These are phyloP conservation scores for Entelurus aequoreus DNA, from an alignment of 2,113 vertebrate species.

Conservation along the genomic window DNA sequence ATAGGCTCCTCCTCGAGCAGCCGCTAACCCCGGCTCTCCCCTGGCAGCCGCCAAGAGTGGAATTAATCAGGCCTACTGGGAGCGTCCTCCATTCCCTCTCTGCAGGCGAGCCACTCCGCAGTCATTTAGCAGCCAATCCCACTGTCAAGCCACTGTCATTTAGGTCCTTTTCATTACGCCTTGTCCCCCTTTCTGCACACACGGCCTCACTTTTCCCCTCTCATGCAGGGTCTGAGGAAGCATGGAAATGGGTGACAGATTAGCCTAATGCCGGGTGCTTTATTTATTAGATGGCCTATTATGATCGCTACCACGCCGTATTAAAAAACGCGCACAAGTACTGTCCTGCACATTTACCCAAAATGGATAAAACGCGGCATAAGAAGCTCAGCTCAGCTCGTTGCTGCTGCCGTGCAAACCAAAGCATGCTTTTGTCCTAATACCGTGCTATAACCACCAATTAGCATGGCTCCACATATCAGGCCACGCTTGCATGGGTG, in stretches of 20 bases:
- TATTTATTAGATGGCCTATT: constrained; percentile 73
- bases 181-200: constrained; percentile 56
- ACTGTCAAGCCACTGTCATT: constrained; percentile 99
- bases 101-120: constrained; percentile 93
- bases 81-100: constrained; percentile 88
- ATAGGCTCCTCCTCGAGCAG: constrained; percentile 94
- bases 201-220: constrained; percentile 42
- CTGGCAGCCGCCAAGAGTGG: constrained; percentile 91
- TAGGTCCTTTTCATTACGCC: constrained; percentile 95
- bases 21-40: constrained; percentile 94
- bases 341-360: constrained; percentile 52
- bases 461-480: constrained; percentile 51
- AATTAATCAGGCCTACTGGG: constrained; percentile 99
- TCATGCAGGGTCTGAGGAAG: constrained; percentile 51
- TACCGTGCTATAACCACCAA: constrained; percentile 61
- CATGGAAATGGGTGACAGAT: constrained; percentile 89
- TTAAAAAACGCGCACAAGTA: constrained; percentile 55
- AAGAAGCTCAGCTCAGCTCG: constrained; percentile 10
- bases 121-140: constrained; percentile 99
- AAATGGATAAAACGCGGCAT: constrained; percentile 50
- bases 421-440: constrained; percentile 40
- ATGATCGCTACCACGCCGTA: constrained; percentile 72
- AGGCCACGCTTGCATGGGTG: constrained; percentile 67
- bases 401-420: constrained; percentile 44
- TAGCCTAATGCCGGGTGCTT: constrained; percentile 84